phyloP scores from a whole-genome alignment of 2,888 invertebrate genomes.

The Campoletis raptor region DNA sequence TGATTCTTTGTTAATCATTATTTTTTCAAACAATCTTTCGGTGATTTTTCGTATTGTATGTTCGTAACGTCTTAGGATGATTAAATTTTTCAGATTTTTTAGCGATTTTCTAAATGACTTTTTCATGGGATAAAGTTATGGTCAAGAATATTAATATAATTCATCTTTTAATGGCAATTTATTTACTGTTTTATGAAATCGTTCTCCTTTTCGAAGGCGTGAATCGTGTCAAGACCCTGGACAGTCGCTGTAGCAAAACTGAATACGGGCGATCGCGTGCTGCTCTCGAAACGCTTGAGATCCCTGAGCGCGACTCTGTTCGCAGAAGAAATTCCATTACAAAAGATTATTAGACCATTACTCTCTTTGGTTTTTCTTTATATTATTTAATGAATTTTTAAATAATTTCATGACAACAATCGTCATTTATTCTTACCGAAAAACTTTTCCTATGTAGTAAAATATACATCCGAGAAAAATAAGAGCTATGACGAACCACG shows the following conservation, averaged over 20 bases:
- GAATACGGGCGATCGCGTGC: conserved; percentile 87
- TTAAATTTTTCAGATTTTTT: too few species aligned
- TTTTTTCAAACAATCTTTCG: too few species aligned
- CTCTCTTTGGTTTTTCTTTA: neutral
- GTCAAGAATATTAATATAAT: neutral
- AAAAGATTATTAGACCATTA: neutral
- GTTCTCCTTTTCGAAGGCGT: conserved; percentile 87
- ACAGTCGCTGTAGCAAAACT: conserved; percentile 87
- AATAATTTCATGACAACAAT: neutral
- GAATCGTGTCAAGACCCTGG: conserved; percentile 87
- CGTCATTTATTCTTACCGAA: conserved; percentile 77
- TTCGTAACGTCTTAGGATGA: too few species aligned
- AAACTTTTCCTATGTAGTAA: conserved; percentile 83
- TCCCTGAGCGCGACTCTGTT: conserved; percentile 85
- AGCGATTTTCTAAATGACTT: neutral
- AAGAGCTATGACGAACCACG: conserved; percentile 85
- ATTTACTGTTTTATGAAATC: conserved; percentile 85
- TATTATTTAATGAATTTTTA: neutral
- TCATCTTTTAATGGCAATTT: neutral
- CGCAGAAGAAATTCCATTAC: conserved; percentile 37
- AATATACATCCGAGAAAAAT: conserved; percentile 85
- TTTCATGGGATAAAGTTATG: neutral
- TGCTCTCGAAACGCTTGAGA: conserved; percentile 86
- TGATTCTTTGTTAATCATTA: too few species aligned
- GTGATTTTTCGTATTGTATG: too few species aligned